Evolutionary conservation across 2,797 vertebrate species (phyloP).

Genomic region (Monodelphis domestica): DNA sequence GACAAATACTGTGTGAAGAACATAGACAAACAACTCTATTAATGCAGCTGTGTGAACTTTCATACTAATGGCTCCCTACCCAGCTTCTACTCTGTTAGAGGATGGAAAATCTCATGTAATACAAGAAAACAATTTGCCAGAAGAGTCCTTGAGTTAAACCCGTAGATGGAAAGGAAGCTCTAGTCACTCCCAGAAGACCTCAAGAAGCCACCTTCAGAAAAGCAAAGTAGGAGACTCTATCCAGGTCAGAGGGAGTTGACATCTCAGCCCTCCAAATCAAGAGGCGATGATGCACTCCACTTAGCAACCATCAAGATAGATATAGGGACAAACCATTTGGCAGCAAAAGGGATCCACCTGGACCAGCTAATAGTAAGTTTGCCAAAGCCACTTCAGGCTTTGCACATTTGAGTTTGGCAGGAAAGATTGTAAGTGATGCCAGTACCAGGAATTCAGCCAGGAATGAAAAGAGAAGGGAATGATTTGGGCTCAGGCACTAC

Average conservation of each 20-base stretch:
- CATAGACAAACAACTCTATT: slow-evolving; percentile 51
- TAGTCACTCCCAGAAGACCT: slow-evolving; percentile 29
- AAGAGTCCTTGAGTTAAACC: slow-evolving; percentile 66
- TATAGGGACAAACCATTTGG: slow-evolving; percentile 7
- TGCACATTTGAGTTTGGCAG: slow-evolving; percentile 35
- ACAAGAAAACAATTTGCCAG: slow-evolving; percentile 65
- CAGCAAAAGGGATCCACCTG: slow-evolving; percentile 2
- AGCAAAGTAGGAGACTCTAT: not conserved
- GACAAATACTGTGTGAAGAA: slow-evolving; percentile 12
- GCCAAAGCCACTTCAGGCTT: slow-evolving; percentile 16
- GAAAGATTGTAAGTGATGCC: slow-evolving; percentile 2
- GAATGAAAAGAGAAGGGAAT: slow-evolving; percentile 27
- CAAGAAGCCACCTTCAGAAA: not conserved
- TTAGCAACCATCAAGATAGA: slow-evolving; percentile 9
- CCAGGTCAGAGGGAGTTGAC: slow-evolving; percentile 35
- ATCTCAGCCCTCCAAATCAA: not conserved
- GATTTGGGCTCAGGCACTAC: not conserved
- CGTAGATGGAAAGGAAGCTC: slow-evolving; percentile 45
- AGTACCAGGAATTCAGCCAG: slow-evolving; percentile 45
- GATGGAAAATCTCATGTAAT: slow-evolving; percentile 56
- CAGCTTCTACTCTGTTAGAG: slow-evolving; percentile 33
- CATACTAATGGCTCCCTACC: slow-evolving; percentile 31
- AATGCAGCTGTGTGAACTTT: slow-evolving; percentile 24
- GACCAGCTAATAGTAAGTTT: slow-evolving; percentile 10
- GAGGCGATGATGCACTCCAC: slow-evolving; percentile 17